Conservation (phyloP, 2,888 invertebrate genomes). For the Eristalis intricaria region DNA sequence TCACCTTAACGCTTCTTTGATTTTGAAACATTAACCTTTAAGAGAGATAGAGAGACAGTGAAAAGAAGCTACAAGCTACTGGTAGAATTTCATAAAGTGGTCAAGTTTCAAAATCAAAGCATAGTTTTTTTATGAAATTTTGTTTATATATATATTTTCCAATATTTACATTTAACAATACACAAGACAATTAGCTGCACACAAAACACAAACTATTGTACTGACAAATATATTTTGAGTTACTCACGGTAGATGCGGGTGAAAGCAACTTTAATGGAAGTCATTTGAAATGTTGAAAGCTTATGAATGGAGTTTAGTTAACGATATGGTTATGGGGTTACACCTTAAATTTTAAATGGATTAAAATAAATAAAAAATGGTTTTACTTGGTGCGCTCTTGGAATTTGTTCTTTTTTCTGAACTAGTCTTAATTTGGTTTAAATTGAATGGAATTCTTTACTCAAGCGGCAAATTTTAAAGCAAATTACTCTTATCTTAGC, state of each 20-base stretch:
- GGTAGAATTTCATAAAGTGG: slow-evolving; percentile 8
- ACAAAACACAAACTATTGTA: slow-evolving; percentile 68
- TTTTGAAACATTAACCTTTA: slow-evolving; percentile 50
- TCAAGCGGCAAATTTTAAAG: too few relatives aligned
- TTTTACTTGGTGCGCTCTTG: too few relatives aligned
- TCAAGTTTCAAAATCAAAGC: slow-evolving; percentile 50
- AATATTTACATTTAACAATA: slow-evolving; percentile 64
- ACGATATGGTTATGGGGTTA: not conserved
- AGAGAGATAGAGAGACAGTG: not conserved
- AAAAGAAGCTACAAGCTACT: slow-evolving; percentile 33
- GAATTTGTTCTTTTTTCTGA: too few relatives aligned
- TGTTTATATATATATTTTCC: slow-evolving; percentile 67
- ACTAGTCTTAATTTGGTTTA: too few relatives aligned
- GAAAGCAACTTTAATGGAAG: slow-evolving; percentile 56
- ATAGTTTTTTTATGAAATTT: not conserved
- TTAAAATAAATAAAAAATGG: too few relatives aligned
- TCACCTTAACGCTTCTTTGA: slow-evolving; percentile 21
- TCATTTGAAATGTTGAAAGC: not conserved
- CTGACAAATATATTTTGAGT: slow-evolving; percentile 31
- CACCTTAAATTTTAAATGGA: not conserved
- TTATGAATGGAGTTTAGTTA: not conserved
- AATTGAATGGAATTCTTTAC: too few relatives aligned
- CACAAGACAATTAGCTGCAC: slow-evolving; percentile 70
- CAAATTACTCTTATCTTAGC: too few relatives aligned
- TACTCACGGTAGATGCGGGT: slow-evolving; percentile 42